Conservation (phyloP, 1,140 invertebrate genomes). For the Drosophila asahinai region DNA sequence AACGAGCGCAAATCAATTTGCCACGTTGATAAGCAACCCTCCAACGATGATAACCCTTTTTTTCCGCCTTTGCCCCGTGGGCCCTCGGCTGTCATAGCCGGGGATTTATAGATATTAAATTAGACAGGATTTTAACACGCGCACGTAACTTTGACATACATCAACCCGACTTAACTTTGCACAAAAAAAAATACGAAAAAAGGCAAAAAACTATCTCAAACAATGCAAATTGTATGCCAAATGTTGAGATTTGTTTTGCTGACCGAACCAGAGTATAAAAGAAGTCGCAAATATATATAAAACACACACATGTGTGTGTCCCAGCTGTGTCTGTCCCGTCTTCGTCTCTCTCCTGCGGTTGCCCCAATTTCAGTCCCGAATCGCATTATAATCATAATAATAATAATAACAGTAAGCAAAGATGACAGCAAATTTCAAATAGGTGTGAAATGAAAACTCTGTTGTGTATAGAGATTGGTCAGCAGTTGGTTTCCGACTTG, state of each 20-base stretch:
- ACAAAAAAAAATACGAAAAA: conserved; percentile 19
- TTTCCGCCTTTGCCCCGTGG: conserved; percentile 17
- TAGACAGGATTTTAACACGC: conserved; percentile 77
- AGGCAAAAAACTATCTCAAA: conserved; percentile 26
- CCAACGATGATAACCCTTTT: conserved; percentile 48
- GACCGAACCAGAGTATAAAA: conserved; percentile 53
- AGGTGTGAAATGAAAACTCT: conserved; percentile 66
- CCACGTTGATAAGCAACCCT: conserved; percentile 79
- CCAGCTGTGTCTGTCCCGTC: conserved; percentile 41
- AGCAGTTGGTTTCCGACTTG: conserved; percentile 33
- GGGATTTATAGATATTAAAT: conserved; percentile 83
- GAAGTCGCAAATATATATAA: conserved; percentile 18
- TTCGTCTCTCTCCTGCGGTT: conserved; percentile 34
- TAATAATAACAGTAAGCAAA: conserved; percentile 63
- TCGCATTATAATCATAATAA: conserved; percentile 78
- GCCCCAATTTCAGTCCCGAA: conserved; percentile 69
- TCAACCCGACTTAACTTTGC: conserved; percentile 70
- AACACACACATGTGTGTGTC: conserved; percentile 49
- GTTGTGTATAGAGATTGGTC: conserved; percentile 48
- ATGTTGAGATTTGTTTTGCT: conserved; percentile 76
- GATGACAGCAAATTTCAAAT: conserved; percentile 59
- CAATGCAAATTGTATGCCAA: conserved; percentile 78
- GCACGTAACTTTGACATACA: conserved; percentile 81
- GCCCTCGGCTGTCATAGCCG: conserved; percentile 55
- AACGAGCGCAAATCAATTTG: conserved; percentile 81